These are phyloP conservation scores for Tubiluchus corallicola DNA, from an alignment of 2,888 invertebrate genomes.

Conservation along the genomic window DNA sequence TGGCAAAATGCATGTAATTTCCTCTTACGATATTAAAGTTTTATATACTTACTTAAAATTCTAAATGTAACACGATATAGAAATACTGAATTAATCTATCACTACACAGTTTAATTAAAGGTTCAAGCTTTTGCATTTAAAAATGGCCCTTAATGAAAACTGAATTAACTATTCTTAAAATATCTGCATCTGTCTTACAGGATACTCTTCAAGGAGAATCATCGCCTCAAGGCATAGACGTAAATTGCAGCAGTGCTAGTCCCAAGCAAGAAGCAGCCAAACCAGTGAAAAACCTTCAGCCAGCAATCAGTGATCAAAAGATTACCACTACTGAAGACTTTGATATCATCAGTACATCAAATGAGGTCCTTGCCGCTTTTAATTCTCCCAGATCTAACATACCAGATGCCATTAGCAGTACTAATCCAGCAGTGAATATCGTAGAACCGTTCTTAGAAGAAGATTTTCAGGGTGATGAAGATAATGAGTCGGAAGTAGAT, in stretches of 20 bases:
- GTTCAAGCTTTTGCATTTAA: too few relatives aligned
- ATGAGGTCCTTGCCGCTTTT: not conserved
- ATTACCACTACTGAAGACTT: not conserved
- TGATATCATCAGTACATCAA: not conserved
- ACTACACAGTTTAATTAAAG: too few relatives aligned
- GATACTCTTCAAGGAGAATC: not conserved
- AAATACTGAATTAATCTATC: too few relatives aligned
- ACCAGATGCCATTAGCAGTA: not conserved
- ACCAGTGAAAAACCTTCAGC: not conserved
- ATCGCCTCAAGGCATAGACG: not conserved
- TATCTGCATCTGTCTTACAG: too few relatives aligned
- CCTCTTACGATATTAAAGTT: too few relatives aligned
- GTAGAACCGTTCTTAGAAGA: slow-evolving; percentile 20
- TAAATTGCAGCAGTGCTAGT: slow-evolving; percentile 3
- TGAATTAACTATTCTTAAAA: too few relatives aligned
- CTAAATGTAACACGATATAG: too few relatives aligned
- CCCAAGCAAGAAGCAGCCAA: not conserved
- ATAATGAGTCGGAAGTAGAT: slow-evolving; percentile 33
- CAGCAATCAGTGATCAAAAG: not conserved
- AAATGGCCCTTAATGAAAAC: too few relatives aligned
- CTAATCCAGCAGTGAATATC: not conserved
- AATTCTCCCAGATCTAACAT: not conserved
- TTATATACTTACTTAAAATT: too few relatives aligned
- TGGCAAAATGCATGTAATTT: too few relatives aligned
- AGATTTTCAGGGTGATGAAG: slow-evolving; percentile 22